phyloP scores from a whole-genome alignment of 2,888 invertebrate genomes.

The Macaria liturata region DNA sequence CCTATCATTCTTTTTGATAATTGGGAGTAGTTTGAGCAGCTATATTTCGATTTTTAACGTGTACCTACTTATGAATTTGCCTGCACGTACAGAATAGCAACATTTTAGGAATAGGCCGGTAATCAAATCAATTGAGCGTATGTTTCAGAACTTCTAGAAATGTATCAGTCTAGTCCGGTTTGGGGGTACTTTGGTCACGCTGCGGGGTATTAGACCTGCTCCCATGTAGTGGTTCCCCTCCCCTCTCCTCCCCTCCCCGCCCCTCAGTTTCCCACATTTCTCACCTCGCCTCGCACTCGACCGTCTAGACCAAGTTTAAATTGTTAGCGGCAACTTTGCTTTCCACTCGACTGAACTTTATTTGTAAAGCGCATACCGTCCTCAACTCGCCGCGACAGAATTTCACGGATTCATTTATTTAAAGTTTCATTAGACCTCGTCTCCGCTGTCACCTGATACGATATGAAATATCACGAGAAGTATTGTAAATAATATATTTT shows the following conservation, averaged over 20 bases:
- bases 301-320: constrained; percentile 71
- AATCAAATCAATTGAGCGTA: too few species aligned
- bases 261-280: constrained; percentile 50
- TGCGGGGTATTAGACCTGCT: constrained; percentile 45
- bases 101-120: too few species aligned
- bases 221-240: constrained; percentile 41
- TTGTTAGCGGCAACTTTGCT: constrained; percentile 71
- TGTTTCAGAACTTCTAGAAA: too few species aligned
- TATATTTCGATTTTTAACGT: too few species aligned
- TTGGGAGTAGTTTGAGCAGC: too few species aligned
- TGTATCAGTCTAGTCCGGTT: constrained; percentile 29
- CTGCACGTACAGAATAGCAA: too few species aligned
- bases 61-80: too few species aligned
- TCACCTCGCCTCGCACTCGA: constrained; percentile 63
- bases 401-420: constrained; percentile 46
- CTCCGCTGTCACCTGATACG: constrained; percentile 4
- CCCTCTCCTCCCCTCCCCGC: constrained; percentile 36
- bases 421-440: constrained; percentile 31
- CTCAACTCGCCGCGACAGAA: constrained; percentile 52
- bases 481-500: background rate
- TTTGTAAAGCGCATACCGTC: constrained; percentile 63
- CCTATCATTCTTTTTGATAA: too few species aligned
- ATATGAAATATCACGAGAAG: background rate
- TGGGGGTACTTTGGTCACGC: constrained; percentile 59
- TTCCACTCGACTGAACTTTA: constrained; percentile 66